These are phyloP conservation scores for Drosophila rhopaloa DNA, from an alignment of 1,140 invertebrate species.

Conservation along the genomic window DNA sequence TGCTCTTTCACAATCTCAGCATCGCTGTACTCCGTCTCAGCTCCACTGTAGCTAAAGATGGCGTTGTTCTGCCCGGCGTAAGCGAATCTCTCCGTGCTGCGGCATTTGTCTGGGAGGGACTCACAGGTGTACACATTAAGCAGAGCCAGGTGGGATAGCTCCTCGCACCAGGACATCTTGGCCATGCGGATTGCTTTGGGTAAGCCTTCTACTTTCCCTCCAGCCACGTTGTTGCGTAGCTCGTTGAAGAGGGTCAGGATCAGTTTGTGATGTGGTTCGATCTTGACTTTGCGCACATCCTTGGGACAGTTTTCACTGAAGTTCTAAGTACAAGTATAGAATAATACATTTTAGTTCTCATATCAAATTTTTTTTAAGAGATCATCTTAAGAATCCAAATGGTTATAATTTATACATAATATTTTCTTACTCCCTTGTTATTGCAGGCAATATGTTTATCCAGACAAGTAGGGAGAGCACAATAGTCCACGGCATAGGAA, in stretches of 20 bases:
- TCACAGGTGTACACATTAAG: constrained; percentile 58
- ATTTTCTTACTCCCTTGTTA: constrained; percentile 54
- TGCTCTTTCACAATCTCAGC: constrained; percentile 59
- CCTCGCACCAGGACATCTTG: constrained; percentile 71
- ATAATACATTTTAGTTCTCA: no score
- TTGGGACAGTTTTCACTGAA: constrained; percentile 54
- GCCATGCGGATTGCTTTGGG: constrained; percentile 67
- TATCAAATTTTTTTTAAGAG: no score
- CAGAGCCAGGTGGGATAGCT: constrained; percentile 50
- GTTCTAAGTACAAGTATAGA: constrained; percentile 15
- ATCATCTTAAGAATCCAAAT: no score
- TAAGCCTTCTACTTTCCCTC: constrained; percentile 40
- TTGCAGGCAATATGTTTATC: constrained; percentile 67
- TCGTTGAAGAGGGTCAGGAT: constrained; percentile 59
- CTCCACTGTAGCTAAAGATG: constrained; percentile 63
- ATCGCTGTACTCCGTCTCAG: constrained; percentile 56
- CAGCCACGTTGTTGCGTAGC: constrained; percentile 62
- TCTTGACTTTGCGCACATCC: constrained; percentile 45
- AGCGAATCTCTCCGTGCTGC: constrained; percentile 64
- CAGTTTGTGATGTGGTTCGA: constrained; percentile 46
- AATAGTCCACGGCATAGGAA: constrained; percentile 46
- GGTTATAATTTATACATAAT: no score
- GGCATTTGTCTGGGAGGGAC: constrained; percentile 58
- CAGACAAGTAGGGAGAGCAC: constrained; percentile 57
- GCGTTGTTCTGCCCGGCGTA: constrained; percentile 67